These are phyloP conservation scores for Chamaea fasciata DNA, from an alignment of 2,113 vertebrate genomes.

Conservation along the genomic window DNA sequence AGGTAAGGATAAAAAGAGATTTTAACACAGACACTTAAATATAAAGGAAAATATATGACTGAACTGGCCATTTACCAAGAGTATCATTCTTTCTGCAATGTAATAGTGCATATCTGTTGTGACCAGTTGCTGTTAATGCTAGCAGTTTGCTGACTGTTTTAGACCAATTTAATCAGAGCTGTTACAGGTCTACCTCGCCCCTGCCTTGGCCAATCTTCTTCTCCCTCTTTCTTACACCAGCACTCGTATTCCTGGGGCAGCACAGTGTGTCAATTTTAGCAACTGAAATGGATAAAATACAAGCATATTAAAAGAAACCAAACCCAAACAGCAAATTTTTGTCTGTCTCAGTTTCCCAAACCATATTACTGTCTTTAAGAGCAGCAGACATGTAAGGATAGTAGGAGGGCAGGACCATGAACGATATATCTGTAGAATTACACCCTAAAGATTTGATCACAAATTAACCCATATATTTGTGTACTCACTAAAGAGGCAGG, in stretches of 20 bases:
- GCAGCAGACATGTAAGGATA: neutral
- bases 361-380: neutral
- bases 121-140: neutral
- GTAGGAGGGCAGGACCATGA: neutral
- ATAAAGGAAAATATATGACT: neutral
- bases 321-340: neutral
- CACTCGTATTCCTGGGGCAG: neutral
- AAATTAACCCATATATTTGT: neutral
- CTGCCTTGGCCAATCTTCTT: neutral
- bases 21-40: neutral
- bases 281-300: neutral
- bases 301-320: neutral
- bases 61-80: neutral
- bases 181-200: neutral
- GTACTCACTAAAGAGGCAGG: neutral
- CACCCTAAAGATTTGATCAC: rapidly evolving
- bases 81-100: neutral
- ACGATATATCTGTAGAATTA: neutral
- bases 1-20: neutral
- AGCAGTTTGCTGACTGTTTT: neutral
- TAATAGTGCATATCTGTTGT: neutral
- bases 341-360: neutral
- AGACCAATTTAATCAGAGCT: neutral
- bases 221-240: neutral
- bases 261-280: neutral